Conservation (phyloP, 2,888 invertebrate species). For the Neria commutata region DNA sequence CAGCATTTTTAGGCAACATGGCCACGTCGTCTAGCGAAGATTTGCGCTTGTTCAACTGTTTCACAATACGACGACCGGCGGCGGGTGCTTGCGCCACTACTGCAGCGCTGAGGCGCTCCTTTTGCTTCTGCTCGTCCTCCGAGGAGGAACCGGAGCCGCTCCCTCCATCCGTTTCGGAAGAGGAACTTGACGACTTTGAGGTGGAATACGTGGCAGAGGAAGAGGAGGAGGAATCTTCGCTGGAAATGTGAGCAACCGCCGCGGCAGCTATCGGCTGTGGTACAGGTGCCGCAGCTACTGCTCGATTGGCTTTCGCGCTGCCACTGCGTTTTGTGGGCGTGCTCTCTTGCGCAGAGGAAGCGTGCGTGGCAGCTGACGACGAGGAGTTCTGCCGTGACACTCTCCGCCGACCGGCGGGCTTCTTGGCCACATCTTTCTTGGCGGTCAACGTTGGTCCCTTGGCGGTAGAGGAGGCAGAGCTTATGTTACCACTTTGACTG, state of each 20-base stretch:
- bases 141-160: too few species aligned
- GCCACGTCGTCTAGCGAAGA: slow-evolving; percentile 33
- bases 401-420: slow-evolving; percentile 42
- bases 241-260: slow-evolving; percentile 23
- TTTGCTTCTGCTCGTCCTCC: slow-evolving; percentile 11
- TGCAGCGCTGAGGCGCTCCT: slow-evolving; percentile 4
- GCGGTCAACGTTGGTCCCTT: slow-evolving; percentile 57
- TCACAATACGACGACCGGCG: slow-evolving; percentile 39
- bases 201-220: slow-evolving; percentile 35
- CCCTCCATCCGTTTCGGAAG: slow-evolving; percentile 18
- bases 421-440: slow-evolving; percentile 54
- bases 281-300: slow-evolving; percentile 53
- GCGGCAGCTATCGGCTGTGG: slow-evolving; percentile 45
- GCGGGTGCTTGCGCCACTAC: slow-evolving; percentile 3
- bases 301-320: slow-evolving; percentile 44
- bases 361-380: slow-evolving; percentile 20
- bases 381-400: slow-evolving; percentile 37
- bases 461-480: slow-evolving; percentile 48
- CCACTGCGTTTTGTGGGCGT: slow-evolving; percentile 47
- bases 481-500: slow-evolving; percentile 46
- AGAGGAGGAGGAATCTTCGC: slow-evolving; percentile 35
- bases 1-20: slow-evolving; percentile 24
- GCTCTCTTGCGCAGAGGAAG: slow-evolving; percentile 39
- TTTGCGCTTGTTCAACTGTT: slow-evolving; percentile 43
- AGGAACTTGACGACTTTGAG: slow-evolving; percentile 32